phyloP scores from a whole-genome alignment of 2,797 vertebrate genomes.

The Rhincodon typus region DNA sequence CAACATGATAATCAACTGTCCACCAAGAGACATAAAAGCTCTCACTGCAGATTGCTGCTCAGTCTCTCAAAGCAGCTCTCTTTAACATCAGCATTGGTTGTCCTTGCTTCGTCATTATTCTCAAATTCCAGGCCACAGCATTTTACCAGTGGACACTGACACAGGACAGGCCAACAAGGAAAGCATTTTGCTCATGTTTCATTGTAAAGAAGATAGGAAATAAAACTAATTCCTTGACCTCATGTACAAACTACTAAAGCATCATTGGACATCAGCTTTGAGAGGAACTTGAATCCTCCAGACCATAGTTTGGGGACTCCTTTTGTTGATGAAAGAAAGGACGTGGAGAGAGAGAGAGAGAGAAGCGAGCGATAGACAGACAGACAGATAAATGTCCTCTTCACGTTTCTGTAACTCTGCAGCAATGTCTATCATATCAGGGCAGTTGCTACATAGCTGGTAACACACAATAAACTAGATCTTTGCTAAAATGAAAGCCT shows the following conservation, averaged over 20 bases:
- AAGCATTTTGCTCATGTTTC: not conserved
- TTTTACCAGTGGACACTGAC: not conserved
- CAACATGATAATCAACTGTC: no score
- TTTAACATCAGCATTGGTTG: not conserved
- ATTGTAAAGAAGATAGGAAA: not conserved
- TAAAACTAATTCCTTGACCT: not conserved
- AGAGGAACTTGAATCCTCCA: not conserved
- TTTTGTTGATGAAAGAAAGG: not conserved
- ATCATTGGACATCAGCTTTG: not conserved
- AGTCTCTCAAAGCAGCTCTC: not conserved
- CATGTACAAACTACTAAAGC: not conserved
- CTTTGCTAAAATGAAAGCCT: no score
- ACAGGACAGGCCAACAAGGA: not conserved
- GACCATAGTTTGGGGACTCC: not conserved
- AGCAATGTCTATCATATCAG: no score
- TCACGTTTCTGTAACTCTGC: no score
- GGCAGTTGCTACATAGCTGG: no score
- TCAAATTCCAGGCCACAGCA: not conserved
- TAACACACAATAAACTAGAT: no score
- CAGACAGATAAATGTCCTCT: no score
- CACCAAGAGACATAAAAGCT: not conserved
- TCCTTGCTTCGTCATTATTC: not conserved
- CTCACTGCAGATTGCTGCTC: not conserved
- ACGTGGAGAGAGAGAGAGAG: not conserved
- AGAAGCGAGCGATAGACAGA: no score